phyloP scores from a whole-genome alignment of 2,888 invertebrate genomes.

The Nomada lathburiana region DNA sequence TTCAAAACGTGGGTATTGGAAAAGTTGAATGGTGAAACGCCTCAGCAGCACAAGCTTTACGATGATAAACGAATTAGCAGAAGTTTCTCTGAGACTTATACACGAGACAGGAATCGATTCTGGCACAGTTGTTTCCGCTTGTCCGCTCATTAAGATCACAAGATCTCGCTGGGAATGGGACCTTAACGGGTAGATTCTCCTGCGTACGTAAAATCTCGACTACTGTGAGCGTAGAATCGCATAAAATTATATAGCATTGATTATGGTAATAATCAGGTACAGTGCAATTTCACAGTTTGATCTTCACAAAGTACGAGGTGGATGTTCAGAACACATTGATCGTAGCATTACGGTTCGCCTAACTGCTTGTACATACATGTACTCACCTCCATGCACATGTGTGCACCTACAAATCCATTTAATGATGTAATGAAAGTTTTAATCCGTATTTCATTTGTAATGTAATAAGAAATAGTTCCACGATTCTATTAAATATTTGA shows the following conservation, averaged over 20 bases:
- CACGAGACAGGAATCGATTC: constrained; percentile 30
- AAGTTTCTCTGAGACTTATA: background rate
- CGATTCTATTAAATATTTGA: no score
- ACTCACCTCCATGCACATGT: no score
- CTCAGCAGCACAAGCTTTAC: background rate
- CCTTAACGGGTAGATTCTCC: constrained; percentile 53
- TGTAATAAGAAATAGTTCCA: background rate
- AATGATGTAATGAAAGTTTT: no score
- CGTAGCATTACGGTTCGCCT: background rate
- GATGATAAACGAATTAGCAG: background rate
- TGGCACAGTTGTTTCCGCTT: constrained; percentile 70
- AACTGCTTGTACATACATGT: no score
- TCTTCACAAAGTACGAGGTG: background rate
- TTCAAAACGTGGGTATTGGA: no score
- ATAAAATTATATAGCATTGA: background rate
- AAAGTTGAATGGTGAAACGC: no score
- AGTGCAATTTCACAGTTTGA: background rate
- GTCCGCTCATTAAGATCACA: constrained; percentile 73
- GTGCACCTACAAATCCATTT: background rate
- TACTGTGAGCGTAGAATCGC: background rate
- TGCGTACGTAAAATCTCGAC: constrained; percentile 41
- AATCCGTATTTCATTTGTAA: no score
- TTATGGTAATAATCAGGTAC: background rate
- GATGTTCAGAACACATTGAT: background rate
- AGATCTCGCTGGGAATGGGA: constrained; percentile 68